Evolutionary conservation across 2,797 vertebrate genomes (phyloP), one percentile per base, ranked within the genome.

Genomic region (Enteromius trimaculatus): DNA sequence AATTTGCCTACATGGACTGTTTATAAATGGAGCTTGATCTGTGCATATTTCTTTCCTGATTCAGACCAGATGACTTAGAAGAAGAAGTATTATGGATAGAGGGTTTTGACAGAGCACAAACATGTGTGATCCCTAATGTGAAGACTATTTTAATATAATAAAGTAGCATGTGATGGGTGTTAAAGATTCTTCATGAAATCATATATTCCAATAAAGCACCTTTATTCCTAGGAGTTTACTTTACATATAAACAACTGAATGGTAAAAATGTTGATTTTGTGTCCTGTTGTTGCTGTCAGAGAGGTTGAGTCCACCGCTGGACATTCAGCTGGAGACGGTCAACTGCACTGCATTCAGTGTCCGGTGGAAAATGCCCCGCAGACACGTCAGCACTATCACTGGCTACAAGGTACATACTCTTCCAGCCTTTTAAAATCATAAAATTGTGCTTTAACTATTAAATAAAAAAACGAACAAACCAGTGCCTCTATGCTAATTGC

Each of bases 311-410:
- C 96, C 97, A 80, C 97, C 97, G 10, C 86, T 96, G 0, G 95
- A 97, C 85, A 95, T 99, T 83, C 90, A 93, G 86, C 90, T 99
- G 91, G 95, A 96, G 47, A 93, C 96, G 0, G 49, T 97, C 88
- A 99, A 98, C 93, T 99, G 98, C 85, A 97, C 97, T 0, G 95
- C 97, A 0, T 93, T 98, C 88, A 94, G 94, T 0, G 93, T 98
- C 55, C 95, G 95, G 81, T 99, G 98, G 98, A 96, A 95, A 88
- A 96, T 96, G 95, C 97, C 97, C 3, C 92, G 93, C 10, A 94
- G 96, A 85, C 95, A 96, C 0, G 89, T 92, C 0, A 95, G 93
- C 88, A 95, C 94, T 82, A 92, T 98, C 90, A 94, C 92, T 0
- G 97, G 97, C 10, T 98, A 98, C 88, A 98, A 96, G 80, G 98